Base-by-base conservation (phyloP, 2,888 invertebrate genomes). In the Phengaris alcon region DNA sequence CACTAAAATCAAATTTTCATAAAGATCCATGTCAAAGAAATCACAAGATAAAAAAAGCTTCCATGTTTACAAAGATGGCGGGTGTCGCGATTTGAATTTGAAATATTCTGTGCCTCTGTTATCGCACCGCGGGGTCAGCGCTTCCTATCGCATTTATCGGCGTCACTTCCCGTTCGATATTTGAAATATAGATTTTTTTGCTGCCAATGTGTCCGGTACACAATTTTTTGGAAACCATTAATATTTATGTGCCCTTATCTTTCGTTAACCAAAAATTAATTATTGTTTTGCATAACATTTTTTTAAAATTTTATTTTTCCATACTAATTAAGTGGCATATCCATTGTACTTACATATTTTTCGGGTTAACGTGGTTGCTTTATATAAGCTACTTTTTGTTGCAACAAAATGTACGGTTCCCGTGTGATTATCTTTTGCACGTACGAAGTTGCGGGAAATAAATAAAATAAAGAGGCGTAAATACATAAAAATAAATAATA, bases 101-200 rank as follows among this genome's bases (percentile, higher is more conserved):
- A 84, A 84, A 86, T 84, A 72, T 54, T 52, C 35, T 52, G 78
- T 76, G 81, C 80, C 79, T 80, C 80, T 79, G 85, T 85, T 87
- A 87, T 86, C 85, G 81, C 84, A 80, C 82, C 85, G 75, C 75
- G 84, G 86, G 90, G 90, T 89, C 90, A 87, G 86, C 83, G 85
- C 85, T 87, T 90, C 88, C 88, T 88, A 89, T 88, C 87, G 84
- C 81, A 78, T 82, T 84, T 84, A 86, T 85, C 87, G 84, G 78
- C 79, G 80, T 81, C 83, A 82, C 83, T 87, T 88, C 88, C 89
- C 85, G 86, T 87, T 85, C 81, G 79, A 82, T 81, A 81, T 82
- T 85, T 84, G 83, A 83, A 83, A 84, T 85, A 84, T 82, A 81
- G 78, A 80, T 79, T 83, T 81, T 81, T 79, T 81, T 78, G 76